phyloP scores from a whole-genome alignment of 2,888 invertebrate species.

The Hesperia comma region DNA sequence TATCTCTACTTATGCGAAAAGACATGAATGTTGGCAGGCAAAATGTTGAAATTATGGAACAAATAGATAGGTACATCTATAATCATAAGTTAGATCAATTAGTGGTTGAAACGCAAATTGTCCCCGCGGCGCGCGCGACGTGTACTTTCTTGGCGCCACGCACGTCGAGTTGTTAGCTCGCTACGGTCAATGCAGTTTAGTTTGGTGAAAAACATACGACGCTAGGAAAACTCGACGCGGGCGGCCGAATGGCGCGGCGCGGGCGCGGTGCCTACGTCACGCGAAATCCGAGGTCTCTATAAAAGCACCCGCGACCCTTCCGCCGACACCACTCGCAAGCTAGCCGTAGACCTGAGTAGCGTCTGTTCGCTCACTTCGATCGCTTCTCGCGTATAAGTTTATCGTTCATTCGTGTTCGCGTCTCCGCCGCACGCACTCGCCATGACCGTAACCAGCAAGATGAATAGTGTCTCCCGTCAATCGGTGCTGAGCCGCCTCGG shows the following conservation, averaged over 20 bases:
- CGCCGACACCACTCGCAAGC: conserved; percentile 72
- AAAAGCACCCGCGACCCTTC: conserved; percentile 71
- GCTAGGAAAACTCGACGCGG: conserved; percentile 63
- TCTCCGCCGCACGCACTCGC: conserved; percentile 59
- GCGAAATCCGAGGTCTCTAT: conserved; percentile 78
- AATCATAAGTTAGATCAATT: not conserved
- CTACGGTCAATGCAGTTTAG: conserved; percentile 58
- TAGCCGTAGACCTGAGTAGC: conserved; percentile 68
- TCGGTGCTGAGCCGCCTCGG: conserved; percentile 77
- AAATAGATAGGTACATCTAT: not conserved
- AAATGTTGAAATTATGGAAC: not conserved
- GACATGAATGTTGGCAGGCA: too few relatives aligned
- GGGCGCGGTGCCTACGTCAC: conserved; percentile 66
- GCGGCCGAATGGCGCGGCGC: conserved; percentile 52
- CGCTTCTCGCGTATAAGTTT: conserved; percentile 59
- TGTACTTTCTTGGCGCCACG: conserved; percentile 36
- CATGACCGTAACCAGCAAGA: conserved; percentile 82
- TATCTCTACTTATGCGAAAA: too few relatives aligned
- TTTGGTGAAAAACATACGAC: conserved; percentile 60
- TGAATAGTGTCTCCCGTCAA: conserved; percentile 82
- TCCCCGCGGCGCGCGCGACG: not conserved
- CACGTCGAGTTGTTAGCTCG: conserved; percentile 30
- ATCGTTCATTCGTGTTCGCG: conserved; percentile 68
- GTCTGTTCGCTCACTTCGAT: conserved; percentile 61
- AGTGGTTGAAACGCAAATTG: conserved; percentile 15